These are phyloP conservation scores for Beaufortia kweichowensis DNA, from an alignment of 2,113 vertebrate species.

Conservation along the genomic window DNA sequence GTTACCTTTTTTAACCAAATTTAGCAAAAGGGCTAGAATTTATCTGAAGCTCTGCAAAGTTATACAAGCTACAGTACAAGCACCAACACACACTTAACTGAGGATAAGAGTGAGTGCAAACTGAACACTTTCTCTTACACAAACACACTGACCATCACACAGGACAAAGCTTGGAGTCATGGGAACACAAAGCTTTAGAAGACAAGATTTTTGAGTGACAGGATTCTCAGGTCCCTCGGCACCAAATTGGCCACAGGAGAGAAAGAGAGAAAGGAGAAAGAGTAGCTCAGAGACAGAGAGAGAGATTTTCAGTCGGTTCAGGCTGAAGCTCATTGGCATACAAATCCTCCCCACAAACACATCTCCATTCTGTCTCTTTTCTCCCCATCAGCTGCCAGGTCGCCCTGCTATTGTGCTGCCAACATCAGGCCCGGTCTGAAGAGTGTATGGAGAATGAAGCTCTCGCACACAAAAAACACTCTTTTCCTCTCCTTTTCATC, in stretches of 20 bases:
- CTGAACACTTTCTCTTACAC: slow-evolving; percentile 7
- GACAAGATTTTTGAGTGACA: slow-evolving; percentile 48
- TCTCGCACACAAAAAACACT: slow-evolving; percentile 16
- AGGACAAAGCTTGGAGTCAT: slow-evolving; percentile 37
- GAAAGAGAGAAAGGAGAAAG: slow-evolving; percentile 10
- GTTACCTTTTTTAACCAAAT: no score
- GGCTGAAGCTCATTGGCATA: slow-evolving; percentile 26
- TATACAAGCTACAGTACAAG: slow-evolving; percentile 13
- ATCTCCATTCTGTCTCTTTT: slow-evolving; percentile 37
- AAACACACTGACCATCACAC: slow-evolving; percentile 31
- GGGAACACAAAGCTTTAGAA: slow-evolving; percentile 51
- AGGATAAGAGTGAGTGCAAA: background rate
- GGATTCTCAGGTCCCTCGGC: slow-evolving; percentile 37
- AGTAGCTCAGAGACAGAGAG: slow-evolving; percentile 23
- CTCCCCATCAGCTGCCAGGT: slow-evolving; percentile 37
- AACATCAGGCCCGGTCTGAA: slow-evolving; percentile 32
- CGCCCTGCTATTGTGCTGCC: slow-evolving; percentile 41
- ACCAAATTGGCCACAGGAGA: slow-evolving; percentile 26
- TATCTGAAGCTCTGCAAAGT: background rate
- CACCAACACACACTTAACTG: slow-evolving; percentile 21
- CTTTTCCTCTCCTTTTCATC: slow-evolving; percentile 24
- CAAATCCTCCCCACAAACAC: slow-evolving; percentile 42
- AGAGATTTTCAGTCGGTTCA: slow-evolving; percentile 2
- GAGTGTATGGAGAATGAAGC: slow-evolving; percentile 26
- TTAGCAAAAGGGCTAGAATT: background rate